Evolutionary conservation across 2,888 invertebrate genomes (phyloP), one percentile per base, ranked within the genome.

Genomic region (Drosophila kanekoi): DNA sequence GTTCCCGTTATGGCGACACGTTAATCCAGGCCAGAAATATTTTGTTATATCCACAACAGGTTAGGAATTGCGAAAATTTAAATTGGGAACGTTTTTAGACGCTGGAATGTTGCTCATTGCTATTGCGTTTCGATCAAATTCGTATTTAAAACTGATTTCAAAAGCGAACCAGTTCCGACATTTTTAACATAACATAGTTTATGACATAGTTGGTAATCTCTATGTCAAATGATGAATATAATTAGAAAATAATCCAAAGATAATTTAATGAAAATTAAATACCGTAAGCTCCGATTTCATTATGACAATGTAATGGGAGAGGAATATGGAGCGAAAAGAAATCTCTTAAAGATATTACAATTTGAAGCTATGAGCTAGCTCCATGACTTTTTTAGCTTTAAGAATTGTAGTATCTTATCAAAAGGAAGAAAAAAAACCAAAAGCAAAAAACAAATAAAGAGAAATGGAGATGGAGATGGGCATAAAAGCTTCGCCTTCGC

Each of bases 1-100:
- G 78, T 53, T 45, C 45, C 49, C 72, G 66, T 71, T 53, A 35
- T 41, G 52, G 11, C 18, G n/a, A 48, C 32, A 9, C 14, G 10
- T 28, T 45, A n/a, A 16, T 23, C 14, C 11, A 35, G 2, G 3
- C 40, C 44, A 16, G 4, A 61, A 40, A 23, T 67, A 56, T 44
- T 40, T 20, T 4, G 13, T n/a, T 2, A 49, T 28, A 28, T 56
- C 28, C 13, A 41, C 0, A 14, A 32, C 14, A 9, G 9, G 4
- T 9, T 20, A 5, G 6, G 11, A 20, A 35, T 16, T 16, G 20
- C 9, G 1, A 20, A 0, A 45, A 53, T n/a, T 47, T 48, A 11
- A n/a, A 16, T 35, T 35, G 35, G 35, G 0, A 35, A 35, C 35
- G 3, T 35, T 13, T 35, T 2, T 35, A 0, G 38, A 14, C 14